Conservation (phyloP, 2,113 vertebrate species). For the Eonycteris spelaea region DNA sequence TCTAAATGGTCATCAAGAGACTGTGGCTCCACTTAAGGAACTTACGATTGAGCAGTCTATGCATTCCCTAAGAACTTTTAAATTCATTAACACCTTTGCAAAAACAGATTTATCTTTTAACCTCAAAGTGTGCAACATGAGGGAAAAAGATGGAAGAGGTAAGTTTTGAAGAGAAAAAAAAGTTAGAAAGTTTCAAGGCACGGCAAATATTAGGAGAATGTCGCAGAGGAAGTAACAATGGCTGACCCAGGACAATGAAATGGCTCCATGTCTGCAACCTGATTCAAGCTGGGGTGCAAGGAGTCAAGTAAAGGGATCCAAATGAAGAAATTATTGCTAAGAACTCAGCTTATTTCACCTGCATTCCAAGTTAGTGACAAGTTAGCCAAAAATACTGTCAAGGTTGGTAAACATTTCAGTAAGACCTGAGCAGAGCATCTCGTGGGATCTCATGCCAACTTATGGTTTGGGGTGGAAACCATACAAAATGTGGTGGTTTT, state of each 20-base stretch:
- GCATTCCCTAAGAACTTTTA: not conserved
- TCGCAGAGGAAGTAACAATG: not conserved
- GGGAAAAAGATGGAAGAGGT: not conserved
- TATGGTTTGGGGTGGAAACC: constrained; percentile 64
- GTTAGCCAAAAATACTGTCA: constrained; percentile 43
- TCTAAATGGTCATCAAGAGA: constrained; percentile 1
- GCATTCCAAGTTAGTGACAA: constrained; percentile 35
- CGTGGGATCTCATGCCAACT: constrained; percentile 40
- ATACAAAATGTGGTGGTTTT: constrained; percentile 74
- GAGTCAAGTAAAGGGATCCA: not conserved
- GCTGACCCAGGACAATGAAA: not conserved
- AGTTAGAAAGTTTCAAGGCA: not conserved
- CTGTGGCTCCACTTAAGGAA: not conserved
- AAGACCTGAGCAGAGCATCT: constrained; percentile 39
- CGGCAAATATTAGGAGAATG: not conserved
- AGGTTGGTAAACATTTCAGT: constrained; percentile 46
- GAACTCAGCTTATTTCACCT: constrained; percentile 47
- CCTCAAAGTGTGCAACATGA: not conserved
- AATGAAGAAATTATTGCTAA: constrained; percentile 6
- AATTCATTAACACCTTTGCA: not conserved
- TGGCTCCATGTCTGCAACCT: not conserved
- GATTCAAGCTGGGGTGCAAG: not conserved
- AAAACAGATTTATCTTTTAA: not conserved
- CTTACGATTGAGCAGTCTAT: not conserved
- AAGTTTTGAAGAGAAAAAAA: not conserved